A percentile compares a stretch with the other conserved stretches of the same genome.
Evolutionary conservation across 2,888 invertebrate species (phyloP).

Genomic region (Plebejus argus): DNA sequence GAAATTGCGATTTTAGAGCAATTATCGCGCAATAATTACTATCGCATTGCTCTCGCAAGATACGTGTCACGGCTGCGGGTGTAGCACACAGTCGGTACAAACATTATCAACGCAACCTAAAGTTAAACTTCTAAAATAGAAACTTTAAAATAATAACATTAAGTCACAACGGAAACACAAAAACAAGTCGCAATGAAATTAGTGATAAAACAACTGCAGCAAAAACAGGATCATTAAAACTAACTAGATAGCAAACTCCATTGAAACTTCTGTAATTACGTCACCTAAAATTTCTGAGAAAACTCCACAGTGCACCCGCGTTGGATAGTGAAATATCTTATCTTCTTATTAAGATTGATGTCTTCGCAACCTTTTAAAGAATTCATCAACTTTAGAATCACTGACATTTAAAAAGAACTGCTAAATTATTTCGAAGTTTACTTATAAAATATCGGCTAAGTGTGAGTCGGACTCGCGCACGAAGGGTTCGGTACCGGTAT

Average conservation of each 20-base stretch:
- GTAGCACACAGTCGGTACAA: neutral
- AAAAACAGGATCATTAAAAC: slow-evolving; percentile 42
- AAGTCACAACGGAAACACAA: slow-evolving; percentile 26
- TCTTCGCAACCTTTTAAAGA: neutral
- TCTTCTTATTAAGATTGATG: slow-evolving; percentile 17
- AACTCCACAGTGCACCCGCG: slow-evolving; percentile 20
- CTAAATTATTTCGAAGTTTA: too few species aligned
- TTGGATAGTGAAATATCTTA: slow-evolving; percentile 11
- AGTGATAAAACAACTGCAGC: slow-evolving; percentile 36
- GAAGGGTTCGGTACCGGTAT: too few species aligned
- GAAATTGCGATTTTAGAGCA: too few species aligned
- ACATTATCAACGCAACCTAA: neutral
- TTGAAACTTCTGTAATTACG: slow-evolving; percentile 30
- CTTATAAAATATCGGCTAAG: too few species aligned
- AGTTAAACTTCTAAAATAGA: neutral
- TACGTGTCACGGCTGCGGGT: neutral
- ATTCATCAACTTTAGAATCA: slow-evolving; percentile 5
- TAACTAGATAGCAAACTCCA: slow-evolving; percentile 29
- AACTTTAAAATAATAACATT: slow-evolving; percentile 9
- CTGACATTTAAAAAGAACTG: neutral
- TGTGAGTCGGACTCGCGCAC: too few species aligned
- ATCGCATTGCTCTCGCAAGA: too few species aligned
- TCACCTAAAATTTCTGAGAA: slow-evolving; percentile 31
- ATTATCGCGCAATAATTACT: too few species aligned
- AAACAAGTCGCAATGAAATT: slow-evolving; percentile 35